Base-by-base conservation (phyloP, 2,797 vertebrate genomes). In the Tokudaia muenninki region DNA sequence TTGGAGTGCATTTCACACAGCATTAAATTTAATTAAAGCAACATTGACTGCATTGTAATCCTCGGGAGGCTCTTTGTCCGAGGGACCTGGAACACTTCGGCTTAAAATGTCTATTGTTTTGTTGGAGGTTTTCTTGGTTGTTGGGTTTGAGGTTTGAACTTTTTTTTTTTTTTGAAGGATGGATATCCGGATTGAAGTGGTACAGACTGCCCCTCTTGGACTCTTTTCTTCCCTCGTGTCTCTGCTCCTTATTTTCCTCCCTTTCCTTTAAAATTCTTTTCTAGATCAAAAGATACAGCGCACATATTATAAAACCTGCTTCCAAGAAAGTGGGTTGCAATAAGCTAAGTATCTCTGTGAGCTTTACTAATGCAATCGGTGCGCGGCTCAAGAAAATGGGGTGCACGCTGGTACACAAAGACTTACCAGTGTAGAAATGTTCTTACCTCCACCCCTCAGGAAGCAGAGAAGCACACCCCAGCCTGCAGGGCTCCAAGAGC, bases 21-120 rank as follows among this genome's bases (percentile, higher is more conserved):
- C 98, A 98, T 99, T 99, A 99, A 98, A 99, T 99, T 99, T 99
- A 99, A 99, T 99, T 99, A 99, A 99, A 99, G 99, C 99, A 99
- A 99, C 99, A 98, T 98, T 99, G 99, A 99, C 99, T 98, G 98
- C 98, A 98, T 98, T 98, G 98, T 98, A 98, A 99, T 98, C 98
- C 99, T 99, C 98, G 61, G 97, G 99, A 98, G 98, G 97, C 98
- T 98, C 98, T 98, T 99, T 99, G 99, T 99, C 99, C 98, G 98
- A 96, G 98, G 98, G 97, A 98, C 98, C 98, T 98, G 98, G 98
- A 98, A 98, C 98, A 98, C 98, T 99, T 98, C 97, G 97, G 97
- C 97, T 98, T 97, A 96, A 98, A 98, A 98, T 98, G 98, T 98
- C 98, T 98, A 97, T 98, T 98, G 97, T 98, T 98, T 98, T 94